A percentile compares a stretch with the other conserved stretches of the same genome.
phyloP scores from a whole-genome alignment of 2,113 vertebrate species.

The Nymphicus hollandicus region DNA sequence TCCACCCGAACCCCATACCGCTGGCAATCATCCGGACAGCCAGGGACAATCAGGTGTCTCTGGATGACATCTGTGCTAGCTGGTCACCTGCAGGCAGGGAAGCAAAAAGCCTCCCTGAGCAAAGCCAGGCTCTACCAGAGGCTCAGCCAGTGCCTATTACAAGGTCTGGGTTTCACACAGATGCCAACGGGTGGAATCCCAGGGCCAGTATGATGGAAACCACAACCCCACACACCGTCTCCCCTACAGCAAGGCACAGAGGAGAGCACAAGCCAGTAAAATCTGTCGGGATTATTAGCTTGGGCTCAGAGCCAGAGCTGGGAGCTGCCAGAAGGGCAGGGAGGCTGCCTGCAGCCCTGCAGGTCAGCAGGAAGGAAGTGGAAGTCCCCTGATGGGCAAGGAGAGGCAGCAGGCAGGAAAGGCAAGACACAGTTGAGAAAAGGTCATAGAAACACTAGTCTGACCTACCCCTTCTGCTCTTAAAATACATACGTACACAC shows the following conservation, averaged over 20 bases:
- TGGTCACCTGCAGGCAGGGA: background rate
- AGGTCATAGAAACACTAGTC: conserved; percentile 4
- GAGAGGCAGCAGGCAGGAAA: conserved; percentile 9
- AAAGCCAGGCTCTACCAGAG: background rate
- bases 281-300: conserved; percentile 32
- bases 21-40: background rate
- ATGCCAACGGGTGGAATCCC: background rate
- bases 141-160: background rate
- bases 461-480: background rate
- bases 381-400: conserved; percentile 23
- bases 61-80: background rate
- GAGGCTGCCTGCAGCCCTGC: conserved; percentile 22
- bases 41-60: background rate
- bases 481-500: background rate
- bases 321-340: conserved; percentile 20
- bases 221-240: background rate
- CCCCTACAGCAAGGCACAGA: background rate
- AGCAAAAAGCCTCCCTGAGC: background rate
- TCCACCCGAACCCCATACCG: background rate
- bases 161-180: background rate
- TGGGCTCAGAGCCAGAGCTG: conserved; percentile 35
- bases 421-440: background rate
- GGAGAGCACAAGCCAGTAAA: conserved; percentile 11
- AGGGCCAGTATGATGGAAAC: background rate
- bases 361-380: conserved; percentile 37